Conservation (phyloP, 2,113 vertebrate species). For the Trinectes maculatus region DNA sequence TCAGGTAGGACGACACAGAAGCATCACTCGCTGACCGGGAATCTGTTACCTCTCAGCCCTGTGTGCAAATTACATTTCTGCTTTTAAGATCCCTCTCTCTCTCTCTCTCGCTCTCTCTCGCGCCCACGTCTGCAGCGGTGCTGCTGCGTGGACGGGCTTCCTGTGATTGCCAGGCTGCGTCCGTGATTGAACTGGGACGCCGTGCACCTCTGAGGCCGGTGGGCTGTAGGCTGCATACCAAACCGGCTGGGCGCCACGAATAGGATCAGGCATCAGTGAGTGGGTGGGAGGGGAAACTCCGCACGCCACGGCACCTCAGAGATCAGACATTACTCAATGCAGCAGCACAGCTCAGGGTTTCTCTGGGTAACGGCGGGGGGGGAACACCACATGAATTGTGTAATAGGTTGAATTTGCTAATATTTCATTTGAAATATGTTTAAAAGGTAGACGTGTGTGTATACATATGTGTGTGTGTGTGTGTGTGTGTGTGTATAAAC, state of each 20-base stretch:
- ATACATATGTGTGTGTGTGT: too few relatives aligned
- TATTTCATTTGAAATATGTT: not conserved
- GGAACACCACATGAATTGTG: not conserved
- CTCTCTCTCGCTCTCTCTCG: not conserved
- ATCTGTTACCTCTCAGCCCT: slow-evolving; percentile 55
- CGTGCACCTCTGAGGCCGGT: slow-evolving; percentile 34
- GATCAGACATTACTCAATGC: slow-evolving; percentile 31
- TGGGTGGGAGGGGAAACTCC: slow-evolving; percentile 69
- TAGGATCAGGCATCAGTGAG: slow-evolving; percentile 36
- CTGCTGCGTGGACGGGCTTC: slow-evolving; percentile 30
- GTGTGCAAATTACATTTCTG: slow-evolving; percentile 66
- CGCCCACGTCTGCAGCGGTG: slow-evolving; percentile 28
- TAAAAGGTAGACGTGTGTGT: not conserved
- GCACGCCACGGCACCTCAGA: slow-evolving; percentile 27
- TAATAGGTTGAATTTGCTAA: not conserved
- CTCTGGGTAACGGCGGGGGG: too few relatives aligned
- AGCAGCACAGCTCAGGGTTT: slow-evolving; percentile 26
- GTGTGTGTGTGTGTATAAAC: too few relatives aligned
- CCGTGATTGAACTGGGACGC: slow-evolving; percentile 47
- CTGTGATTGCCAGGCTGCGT: slow-evolving; percentile 50
- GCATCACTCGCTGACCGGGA: slow-evolving; percentile 33
- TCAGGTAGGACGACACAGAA: not conserved
- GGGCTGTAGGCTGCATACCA: slow-evolving; percentile 60
- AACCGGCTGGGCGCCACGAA: slow-evolving; percentile 33
- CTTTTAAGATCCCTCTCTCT: slow-evolving; percentile 25